Evolutionary conservation across 2,797 vertebrate genomes (phyloP), one percentile per base, ranked within the genome.

Genomic region (Poeciliopsis gracilis): DNA sequence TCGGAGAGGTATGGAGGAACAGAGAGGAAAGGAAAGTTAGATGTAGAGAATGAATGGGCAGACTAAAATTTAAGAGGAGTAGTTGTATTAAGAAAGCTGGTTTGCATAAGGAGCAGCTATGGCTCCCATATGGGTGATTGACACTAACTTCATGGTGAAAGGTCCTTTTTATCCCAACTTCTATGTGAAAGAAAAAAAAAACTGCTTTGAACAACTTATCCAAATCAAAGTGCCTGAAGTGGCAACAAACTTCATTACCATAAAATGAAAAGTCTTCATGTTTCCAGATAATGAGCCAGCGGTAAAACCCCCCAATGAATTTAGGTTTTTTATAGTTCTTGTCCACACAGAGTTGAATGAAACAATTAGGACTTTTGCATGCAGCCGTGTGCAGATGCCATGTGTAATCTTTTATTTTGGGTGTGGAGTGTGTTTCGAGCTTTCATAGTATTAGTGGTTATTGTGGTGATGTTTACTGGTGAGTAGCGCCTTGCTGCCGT

Each of bases 401-500:
- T 20, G 75, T 73, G 72, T 66, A 67, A 72, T 51, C 57, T 66
- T 91, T 92, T 90, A 90, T 90, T 84, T n/a, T 77, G 57, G 2
- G 72, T 46, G 74, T 90, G 89, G 91, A 92, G 87, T 86, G 59
- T 88, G 85, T 88, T 90, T 88, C 51, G 57, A 86, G 79, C 84
- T 81, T 77, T 84, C 80, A 41, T 80, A 46, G 83, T 51, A 16
- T 79, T 83, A 49, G 74, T 83, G 88, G 88, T 87, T 86, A 49
- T 59, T 84, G 85, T 78, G 88, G 85, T 72, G 0, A 33, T 69
- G 51, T 73, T 77, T 46, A 82, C 38, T 77, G 80, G 51, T 85
- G 83, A 85, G 84, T 76, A 70, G 66, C 66, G 81, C 84, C 83
- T 78, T 47, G 4, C 69, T 81, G 51, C 36, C 70, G 47, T 79